These are phyloP conservation scores for Tinamus major DNA, from an alignment of 2,797 vertebrate species.

Conservation along the genomic window DNA sequence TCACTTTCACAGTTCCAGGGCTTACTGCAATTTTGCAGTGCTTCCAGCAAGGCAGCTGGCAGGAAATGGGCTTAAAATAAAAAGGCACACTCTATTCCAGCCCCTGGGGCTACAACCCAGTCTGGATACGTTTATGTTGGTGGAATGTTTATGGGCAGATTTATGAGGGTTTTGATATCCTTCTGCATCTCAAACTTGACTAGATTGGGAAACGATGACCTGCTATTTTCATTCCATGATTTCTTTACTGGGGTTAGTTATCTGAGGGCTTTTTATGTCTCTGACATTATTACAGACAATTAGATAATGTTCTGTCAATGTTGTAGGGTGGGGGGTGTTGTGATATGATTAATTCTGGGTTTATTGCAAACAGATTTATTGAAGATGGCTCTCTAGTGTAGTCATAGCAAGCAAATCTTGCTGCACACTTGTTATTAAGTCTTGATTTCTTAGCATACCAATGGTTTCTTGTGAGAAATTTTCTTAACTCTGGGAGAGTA, in stretches of 20 bases:
- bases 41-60: background rate
- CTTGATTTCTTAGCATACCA: no score
- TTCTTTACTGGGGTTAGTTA: background rate
- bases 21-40: background rate
- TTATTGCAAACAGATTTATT: no score
- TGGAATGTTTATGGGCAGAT: background rate
- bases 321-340: background rate
- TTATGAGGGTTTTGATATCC: background rate
- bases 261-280: background rate
- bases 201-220: background rate
- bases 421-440: no score
- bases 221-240: background rate
- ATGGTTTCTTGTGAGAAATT: no score
- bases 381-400: no score
- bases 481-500: no score
- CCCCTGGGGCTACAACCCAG: background rate
- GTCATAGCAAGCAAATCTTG: no score
- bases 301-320: constrained; percentile 4
- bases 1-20: background rate
- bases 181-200: background rate
- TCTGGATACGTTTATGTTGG: background rate
- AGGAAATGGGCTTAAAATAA: background rate
- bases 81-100: background rate
- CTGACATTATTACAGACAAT: background rate
- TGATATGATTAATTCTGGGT: no score